Evolutionary conservation across 2,888 invertebrate genomes (phyloP), one percentile per base, ranked within the genome.

Genomic region (Magallana nippona): DNA sequence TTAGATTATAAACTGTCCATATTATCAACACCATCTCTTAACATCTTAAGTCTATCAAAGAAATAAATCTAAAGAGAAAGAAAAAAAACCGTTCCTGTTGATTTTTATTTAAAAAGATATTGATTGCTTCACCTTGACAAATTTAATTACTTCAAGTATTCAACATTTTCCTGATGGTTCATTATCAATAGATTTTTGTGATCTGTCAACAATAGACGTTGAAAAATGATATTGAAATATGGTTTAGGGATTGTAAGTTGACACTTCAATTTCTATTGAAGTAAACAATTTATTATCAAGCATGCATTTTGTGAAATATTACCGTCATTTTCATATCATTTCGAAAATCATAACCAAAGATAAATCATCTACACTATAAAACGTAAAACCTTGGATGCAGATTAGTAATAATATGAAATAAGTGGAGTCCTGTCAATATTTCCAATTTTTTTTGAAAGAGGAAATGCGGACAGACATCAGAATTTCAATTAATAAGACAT

Each of bases 321-420:
- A 71, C 22, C 22, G 71, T 71, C 71, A 71, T 71, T 71, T 32
- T 17, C 71, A 71, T 71, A 71, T 71, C 71, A 71, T 71, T 44
- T 71, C 71, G 32, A 22, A 27, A 71, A 71, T 71, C 71, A 11
- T 17, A 71, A 60, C 2, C 15, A 71, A 27, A 27, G 71, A 71
- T 71, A 32, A 71, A 71, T 71, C 71, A 71, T 63, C 27, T 63
- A 63, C 1, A 71, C 3, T 13, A 71, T 27, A 22, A n/a, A n/a
- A 71, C 11, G 44, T 8, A 44, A 15, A 13, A 71, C 71, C 71
- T 27, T 71, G 71, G 15, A 11, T 13, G 22, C 71, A 27, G 71
- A 71, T 71, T 71, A 27, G 27, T 32, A 71, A 32, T 22, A 22
- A 5, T 27, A 19, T 71, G 32, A 71, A 22, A 71, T 71, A 60